Evolutionary conservation across 2,113 vertebrate genomes (phyloP).

Genomic region (Bufo gargarizans): DNA sequence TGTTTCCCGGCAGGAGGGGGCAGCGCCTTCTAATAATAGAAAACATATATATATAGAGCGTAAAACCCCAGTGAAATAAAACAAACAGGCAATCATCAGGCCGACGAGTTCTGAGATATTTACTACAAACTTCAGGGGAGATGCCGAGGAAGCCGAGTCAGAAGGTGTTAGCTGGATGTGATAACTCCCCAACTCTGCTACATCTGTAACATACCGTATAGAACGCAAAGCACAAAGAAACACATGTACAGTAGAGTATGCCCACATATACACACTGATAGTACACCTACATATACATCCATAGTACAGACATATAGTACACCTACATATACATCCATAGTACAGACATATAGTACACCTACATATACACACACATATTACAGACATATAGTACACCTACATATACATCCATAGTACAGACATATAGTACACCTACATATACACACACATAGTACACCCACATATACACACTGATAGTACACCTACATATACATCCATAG

Average conservation of each 20-base stretch:
- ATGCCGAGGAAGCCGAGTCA: too few relatives aligned
- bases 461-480: neutral
- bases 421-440: neutral
- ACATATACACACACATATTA: neutral
- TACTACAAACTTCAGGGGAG: neutral
- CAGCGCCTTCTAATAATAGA: neutral
- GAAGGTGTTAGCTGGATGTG: too few relatives aligned
- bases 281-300: neutral
- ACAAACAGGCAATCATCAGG: too few relatives aligned
- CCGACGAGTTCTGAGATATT: neutral
- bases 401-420: too few relatives aligned
- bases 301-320: neutral
- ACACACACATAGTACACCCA: neutral
- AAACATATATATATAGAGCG: neutral
- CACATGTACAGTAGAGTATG: too few relatives aligned
- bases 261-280: too few relatives aligned
- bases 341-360: neutral
- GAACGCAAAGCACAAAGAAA: too few relatives aligned
- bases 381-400: neutral
- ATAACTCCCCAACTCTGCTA: too few relatives aligned
- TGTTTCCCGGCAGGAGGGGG: neutral
- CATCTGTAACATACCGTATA: too few relatives aligned
- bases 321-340: neutral
- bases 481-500: neutral
- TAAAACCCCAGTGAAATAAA: neutral